phyloP scores from a whole-genome alignment of 1,140 invertebrate genomes.

The Achatina immaculata region DNA sequence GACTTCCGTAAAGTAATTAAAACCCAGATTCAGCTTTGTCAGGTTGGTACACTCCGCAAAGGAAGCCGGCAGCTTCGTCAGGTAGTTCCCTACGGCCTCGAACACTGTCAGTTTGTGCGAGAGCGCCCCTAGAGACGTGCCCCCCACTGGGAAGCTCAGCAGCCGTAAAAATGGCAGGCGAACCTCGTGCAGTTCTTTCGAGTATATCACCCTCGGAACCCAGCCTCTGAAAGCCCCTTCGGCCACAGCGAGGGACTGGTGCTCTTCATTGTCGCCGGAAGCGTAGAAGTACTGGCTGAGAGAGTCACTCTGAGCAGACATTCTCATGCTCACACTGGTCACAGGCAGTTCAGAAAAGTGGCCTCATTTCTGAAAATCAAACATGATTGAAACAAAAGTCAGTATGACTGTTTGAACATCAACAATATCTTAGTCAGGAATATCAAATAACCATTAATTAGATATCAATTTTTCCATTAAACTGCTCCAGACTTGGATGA shows the following conservation, averaged over 20 bases:
- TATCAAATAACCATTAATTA: too few species aligned
- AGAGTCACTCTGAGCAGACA: conserved; percentile 52
- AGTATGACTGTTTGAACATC: too few species aligned
- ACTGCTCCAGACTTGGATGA: too few species aligned
- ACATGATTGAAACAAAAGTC: too few species aligned
- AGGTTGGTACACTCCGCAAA: conserved; percentile 60
- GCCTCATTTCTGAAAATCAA: background rate
- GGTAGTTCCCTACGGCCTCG: conserved; percentile 61
- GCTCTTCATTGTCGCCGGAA: conserved; percentile 42
- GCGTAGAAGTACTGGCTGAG: conserved; percentile 50
- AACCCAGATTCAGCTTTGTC: conserved; percentile 56
- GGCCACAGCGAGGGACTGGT: conserved; percentile 52
- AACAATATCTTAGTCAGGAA: too few species aligned
- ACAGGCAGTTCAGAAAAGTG: too few species aligned
- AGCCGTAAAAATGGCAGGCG: conserved; percentile 60
- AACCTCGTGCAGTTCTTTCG: conserved; percentile 53
- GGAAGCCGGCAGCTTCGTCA: conserved; percentile 53
- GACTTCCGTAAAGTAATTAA: conserved; percentile 59
- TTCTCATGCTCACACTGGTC: conserved; percentile 12
- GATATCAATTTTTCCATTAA: too few species aligned
- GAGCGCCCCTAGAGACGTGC: conserved; percentile 57
- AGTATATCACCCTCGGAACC: conserved; percentile 60
- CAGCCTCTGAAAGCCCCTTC: conserved; percentile 66
- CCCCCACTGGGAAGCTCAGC: conserved; percentile 64
- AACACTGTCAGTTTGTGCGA: conserved; percentile 53